Conservation (phyloP, 2,888 invertebrate genomes). For the Apamea crenata region DNA sequence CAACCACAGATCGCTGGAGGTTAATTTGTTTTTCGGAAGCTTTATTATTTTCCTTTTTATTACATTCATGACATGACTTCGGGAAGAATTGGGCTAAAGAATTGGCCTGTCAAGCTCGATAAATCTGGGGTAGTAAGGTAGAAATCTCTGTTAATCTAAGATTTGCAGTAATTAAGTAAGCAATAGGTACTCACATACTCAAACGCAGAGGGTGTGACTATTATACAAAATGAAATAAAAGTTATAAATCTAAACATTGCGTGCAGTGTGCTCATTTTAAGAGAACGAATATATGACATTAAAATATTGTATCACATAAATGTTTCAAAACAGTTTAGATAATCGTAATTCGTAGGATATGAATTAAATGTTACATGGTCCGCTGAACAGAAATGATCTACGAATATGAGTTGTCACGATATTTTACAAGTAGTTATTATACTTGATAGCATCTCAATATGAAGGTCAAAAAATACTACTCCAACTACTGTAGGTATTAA, state of each 20-base stretch:
- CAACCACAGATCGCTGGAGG: no score
- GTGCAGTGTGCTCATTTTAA: background rate
- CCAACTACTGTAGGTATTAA: background rate
- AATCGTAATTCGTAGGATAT: conserved; percentile 4
- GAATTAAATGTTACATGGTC: conserved; percentile 26
- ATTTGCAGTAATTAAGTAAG: background rate
- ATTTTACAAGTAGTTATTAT: conserved; percentile 18
- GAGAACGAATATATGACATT: background rate
- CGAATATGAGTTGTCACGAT: background rate
- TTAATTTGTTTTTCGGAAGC: no score
- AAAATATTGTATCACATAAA: background rate
- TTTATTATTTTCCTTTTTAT: no score
- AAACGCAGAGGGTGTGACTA: background rate
- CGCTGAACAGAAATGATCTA: conserved; percentile 13
- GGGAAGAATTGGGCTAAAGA: background rate
- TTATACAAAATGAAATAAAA: conserved; percentile 24
- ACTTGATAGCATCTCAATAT: background rate
- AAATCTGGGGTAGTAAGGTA: background rate
- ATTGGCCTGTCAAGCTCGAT: background rate
- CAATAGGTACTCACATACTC: conserved; percentile 44
- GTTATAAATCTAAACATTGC: conserved; percentile 13
- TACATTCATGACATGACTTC: background rate
- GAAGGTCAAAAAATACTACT: background rate
- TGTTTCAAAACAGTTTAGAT: background rate
- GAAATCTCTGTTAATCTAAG: background rate